A percentile compares a stretch with the other conserved stretches of the same genome.
Conservation (phyloP, 2,888 invertebrate genomes). For the Selenia dentaria region DNA sequence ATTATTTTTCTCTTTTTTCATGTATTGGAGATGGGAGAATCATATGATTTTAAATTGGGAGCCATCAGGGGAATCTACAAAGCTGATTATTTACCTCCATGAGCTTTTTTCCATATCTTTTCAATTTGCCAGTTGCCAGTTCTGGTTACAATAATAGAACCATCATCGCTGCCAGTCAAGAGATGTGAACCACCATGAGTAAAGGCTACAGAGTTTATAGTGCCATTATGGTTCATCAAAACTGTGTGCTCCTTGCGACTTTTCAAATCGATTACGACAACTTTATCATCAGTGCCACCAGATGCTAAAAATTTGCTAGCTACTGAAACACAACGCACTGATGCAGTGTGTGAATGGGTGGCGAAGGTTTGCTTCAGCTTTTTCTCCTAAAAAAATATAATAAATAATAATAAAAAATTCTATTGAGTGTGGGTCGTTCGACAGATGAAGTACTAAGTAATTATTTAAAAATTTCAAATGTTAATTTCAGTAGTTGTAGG, state of each 20-base stretch:
- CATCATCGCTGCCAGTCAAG: slow-evolving; percentile 94
- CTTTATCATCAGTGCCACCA: slow-evolving; percentile 95
- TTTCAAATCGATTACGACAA: slow-evolving; percentile 93
- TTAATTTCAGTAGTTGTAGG: too few species aligned
- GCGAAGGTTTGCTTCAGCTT: slow-evolving; percentile 92
- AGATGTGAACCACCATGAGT: slow-evolving; percentile 91
- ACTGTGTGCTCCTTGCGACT: slow-evolving; percentile 91
- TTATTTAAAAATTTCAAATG: too few species aligned
- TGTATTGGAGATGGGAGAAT: too few species aligned
- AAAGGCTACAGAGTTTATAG: slow-evolving; percentile 91
- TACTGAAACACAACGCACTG: slow-evolving; percentile 89
- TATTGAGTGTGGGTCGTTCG: too few species aligned
- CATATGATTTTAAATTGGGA: too few species aligned
- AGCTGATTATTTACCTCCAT: slow-evolving; percentile 88
- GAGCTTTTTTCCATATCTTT: slow-evolving; percentile 92
- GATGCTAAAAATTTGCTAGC: slow-evolving; percentile 91
- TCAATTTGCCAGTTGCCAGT: slow-evolving; percentile 94
- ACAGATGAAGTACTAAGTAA: too few species aligned
- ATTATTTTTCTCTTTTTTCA: too few species aligned
- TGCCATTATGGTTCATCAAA: slow-evolving; percentile 92
- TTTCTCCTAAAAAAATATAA: slow-evolving; percentile 58
- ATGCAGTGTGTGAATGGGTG: slow-evolving; percentile 93
- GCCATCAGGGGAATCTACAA: too few species aligned
- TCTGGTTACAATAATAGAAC: slow-evolving; percentile 91
- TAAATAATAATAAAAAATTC: too few species aligned